These are phyloP conservation scores for Corythaixoides concolor DNA, from an alignment of 2,113 vertebrate genomes.

Conservation along the genomic window DNA sequence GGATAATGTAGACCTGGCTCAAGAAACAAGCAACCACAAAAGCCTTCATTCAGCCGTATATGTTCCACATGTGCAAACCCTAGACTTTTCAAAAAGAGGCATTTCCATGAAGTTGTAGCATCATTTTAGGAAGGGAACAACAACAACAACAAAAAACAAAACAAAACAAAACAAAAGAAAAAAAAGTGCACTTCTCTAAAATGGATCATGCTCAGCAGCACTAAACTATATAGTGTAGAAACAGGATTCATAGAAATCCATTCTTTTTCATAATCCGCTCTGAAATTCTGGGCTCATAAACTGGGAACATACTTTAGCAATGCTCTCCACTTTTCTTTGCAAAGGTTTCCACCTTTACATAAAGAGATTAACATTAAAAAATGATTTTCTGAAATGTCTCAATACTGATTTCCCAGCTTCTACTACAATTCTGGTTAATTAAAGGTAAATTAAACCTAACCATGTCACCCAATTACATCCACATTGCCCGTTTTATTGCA, in stretches of 20 bases:
- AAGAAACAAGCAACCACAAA: not conserved
- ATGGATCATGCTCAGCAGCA: not conserved
- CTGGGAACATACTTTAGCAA: not conserved
- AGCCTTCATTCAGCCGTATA: not conserved
- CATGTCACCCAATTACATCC: conserved; percentile 62
- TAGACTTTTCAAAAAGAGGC: not conserved
- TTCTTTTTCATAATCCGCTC: not conserved
- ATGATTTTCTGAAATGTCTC: conserved; percentile 3
- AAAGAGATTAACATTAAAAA: conserved; percentile 1
- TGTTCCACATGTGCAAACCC: not conserved
- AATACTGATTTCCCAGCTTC: not conserved
- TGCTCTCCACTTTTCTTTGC: not conserved
- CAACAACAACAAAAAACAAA: too few species aligned
- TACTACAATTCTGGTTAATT: conserved; percentile 50
- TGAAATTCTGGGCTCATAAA: not conserved
- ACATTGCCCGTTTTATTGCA: conserved; percentile 57
- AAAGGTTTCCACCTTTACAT: not conserved
- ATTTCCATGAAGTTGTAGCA: not conserved
- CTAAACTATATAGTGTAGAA: not conserved
- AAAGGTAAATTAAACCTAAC: conserved; percentile 68
- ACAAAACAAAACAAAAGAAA: fast-evolving
- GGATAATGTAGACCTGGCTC: not conserved
- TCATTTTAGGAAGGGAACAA: not conserved
- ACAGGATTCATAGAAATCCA: not conserved
- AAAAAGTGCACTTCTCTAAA: not conserved